A percentile compares a stretch with the other conserved stretches of the same genome.
Conservation (phyloP, 2,113 vertebrate species). For the Lampris incognitus region DNA sequence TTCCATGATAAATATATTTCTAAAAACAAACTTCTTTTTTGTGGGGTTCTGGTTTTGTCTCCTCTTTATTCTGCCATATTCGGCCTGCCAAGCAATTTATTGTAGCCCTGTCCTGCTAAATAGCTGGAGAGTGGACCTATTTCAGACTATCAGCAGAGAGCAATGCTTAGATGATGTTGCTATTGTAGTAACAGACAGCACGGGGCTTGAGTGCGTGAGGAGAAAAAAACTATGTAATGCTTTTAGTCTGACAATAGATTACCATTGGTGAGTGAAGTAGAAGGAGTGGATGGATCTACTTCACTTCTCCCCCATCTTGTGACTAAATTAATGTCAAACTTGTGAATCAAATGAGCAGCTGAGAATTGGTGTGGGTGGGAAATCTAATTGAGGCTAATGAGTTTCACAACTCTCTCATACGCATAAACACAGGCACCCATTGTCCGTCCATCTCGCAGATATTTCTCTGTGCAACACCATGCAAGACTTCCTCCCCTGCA, state of each 20-base stretch:
- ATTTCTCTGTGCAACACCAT: constrained; percentile 43
- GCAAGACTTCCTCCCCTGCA: constrained; percentile 15
- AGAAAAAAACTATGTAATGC: neutral
- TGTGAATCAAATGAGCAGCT: constrained; percentile 46
- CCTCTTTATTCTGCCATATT: constrained; percentile 37
- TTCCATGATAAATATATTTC: constrained; percentile 69
- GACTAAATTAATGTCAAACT: constrained; percentile 37
- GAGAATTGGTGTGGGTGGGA: constrained; percentile 48
- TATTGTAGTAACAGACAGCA: constrained; percentile 28
- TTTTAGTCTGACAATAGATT: constrained; percentile 36
- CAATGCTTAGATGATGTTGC: constrained; percentile 27
- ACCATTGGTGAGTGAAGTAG: constrained; percentile 37
- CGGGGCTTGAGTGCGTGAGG: constrained; percentile 4
- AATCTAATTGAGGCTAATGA: constrained; percentile 59
- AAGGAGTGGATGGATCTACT: constrained; percentile 38
- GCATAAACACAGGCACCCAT: constrained; percentile 35
- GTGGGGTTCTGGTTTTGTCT: constrained; percentile 41
- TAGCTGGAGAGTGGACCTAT: constrained; percentile 35
- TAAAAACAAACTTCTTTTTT: constrained; percentile 46
- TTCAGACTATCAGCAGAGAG: constrained; percentile 12
- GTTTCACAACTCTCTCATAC: constrained; percentile 58
- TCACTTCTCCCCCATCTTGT: constrained; percentile 34
- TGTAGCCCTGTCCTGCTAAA: constrained; percentile 37
- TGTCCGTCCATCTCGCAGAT: constrained; percentile 53
- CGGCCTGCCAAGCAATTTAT: constrained; percentile 47